These are phyloP conservation scores for Limnephilus rhombicus DNA, from an alignment of 2,888 invertebrate species.

Conservation along the genomic window DNA sequence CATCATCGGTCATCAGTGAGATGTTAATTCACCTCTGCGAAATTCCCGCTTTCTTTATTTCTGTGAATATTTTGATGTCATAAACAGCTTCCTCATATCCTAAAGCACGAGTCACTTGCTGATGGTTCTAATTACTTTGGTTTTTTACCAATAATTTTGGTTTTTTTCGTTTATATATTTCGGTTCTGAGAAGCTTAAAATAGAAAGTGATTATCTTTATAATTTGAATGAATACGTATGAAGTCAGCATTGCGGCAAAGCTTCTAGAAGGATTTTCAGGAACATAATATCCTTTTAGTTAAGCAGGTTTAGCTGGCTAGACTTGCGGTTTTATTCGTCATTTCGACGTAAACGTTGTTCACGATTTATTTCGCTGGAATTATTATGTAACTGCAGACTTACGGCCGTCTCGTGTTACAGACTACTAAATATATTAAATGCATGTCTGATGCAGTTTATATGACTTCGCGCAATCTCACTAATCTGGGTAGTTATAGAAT, in stretches of 20 bases:
- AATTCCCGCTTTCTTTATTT: not conserved
- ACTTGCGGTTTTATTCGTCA: not conserved
- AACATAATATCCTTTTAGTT: not conserved
- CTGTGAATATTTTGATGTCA: not conserved
- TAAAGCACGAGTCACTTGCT: not conserved
- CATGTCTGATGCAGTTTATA: constrained; percentile 14
- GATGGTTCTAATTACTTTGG: not conserved
- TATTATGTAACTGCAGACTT: constrained; percentile 17
- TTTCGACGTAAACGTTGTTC: constrained; percentile 2
- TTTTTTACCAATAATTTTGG: too few species aligned
- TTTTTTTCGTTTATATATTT: too few species aligned
- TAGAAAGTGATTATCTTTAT: too few species aligned
- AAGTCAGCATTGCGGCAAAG: not conserved
- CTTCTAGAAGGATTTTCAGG: not conserved
- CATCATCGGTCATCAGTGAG: not conserved
- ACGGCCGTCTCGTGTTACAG: not conserved
- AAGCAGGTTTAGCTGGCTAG: not conserved
- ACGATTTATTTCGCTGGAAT: constrained; percentile 7
- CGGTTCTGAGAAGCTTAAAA: too few species aligned
- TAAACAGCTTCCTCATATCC: not conserved
- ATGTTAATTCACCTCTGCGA: not conserved
- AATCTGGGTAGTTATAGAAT: not conserved
- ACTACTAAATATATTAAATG: not conserved
- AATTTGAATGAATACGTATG: not conserved
- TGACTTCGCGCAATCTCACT: not conserved